Percentiles rank a stretch among this genome's conserved stretches.
Evolutionary conservation across 2,113 vertebrate genomes (phyloP).

Genomic region (Vanacampus margaritifer): DNA sequence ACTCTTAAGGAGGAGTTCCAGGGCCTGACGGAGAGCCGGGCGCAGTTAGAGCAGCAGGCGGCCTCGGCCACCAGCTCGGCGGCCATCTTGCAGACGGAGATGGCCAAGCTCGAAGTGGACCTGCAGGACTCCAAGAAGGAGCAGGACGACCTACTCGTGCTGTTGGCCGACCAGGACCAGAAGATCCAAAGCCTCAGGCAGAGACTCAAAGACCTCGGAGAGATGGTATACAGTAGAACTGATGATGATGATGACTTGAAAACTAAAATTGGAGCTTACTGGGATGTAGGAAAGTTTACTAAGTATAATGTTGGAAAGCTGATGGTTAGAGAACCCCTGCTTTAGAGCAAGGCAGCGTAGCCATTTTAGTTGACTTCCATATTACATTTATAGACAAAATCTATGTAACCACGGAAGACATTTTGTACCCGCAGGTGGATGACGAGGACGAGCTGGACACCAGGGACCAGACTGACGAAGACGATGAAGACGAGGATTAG

Average conservation of each 20-base stretch:
- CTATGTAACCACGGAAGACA: neutral
- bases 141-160: conserved; percentile 93
- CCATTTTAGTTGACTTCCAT: too few species aligned
- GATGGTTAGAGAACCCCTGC: too few species aligned
- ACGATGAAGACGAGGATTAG: conserved; percentile 62
- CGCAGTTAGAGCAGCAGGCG: conserved; percentile 79
- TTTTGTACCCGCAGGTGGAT: conserved; percentile 64
- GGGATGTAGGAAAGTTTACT: too few species aligned
- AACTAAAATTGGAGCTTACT: too few species aligned
- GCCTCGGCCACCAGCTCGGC: conserved; percentile 84
- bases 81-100: conserved; percentile 88
- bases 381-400: neutral
- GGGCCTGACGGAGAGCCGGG: conserved; percentile 71
- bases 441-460: conserved; percentile 76
- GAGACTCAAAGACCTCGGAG: conserved; percentile 85
- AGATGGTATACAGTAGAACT: conserved; percentile 70
- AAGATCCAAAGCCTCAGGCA: conserved; percentile 83
- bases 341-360: too few species aligned
- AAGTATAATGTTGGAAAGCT: too few species aligned
- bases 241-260: neutral
- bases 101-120: conserved; percentile 80
- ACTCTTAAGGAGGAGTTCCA: conserved; percentile 75
- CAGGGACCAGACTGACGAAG: conserved; percentile 70
- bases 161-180: conserved; percentile 96
- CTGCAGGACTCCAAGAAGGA: conserved; percentile 91